phyloP scores from a whole-genome alignment of 2,113 vertebrate genomes.

The Romanogobio albipinnatus region DNA sequence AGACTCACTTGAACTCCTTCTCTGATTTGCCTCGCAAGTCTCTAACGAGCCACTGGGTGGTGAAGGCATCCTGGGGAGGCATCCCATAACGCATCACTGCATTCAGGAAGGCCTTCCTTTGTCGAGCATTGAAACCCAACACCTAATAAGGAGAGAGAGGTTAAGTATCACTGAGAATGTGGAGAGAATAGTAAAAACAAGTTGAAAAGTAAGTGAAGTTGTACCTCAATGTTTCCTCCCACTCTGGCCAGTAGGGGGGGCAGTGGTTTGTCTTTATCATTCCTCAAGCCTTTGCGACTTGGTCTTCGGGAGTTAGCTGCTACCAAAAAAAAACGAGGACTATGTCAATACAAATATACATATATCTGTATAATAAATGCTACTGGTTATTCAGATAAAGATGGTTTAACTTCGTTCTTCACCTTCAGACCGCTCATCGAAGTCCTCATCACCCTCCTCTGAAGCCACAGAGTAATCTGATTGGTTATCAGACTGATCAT shows the following conservation, averaged over 20 bases:
- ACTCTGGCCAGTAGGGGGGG: constrained; percentile 94
- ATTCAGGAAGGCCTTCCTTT: constrained; percentile 97
- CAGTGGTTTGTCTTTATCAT: constrained; percentile 96
- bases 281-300: constrained; percentile 92
- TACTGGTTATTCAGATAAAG: neutral
- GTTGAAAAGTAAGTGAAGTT: neutral
- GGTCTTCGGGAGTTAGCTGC: constrained; percentile 88
- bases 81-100: constrained; percentile 99
- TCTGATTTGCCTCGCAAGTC: constrained; percentile 96
- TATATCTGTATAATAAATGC: neutral
- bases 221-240: constrained; percentile 97
- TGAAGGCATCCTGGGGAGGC: constrained; percentile 98
- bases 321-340: constrained; percentile 6
- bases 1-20: constrained; percentile 96
- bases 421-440: constrained; percentile 96
- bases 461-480: constrained; percentile 98
- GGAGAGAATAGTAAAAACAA: neutral
- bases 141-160: constrained; percentile 73
- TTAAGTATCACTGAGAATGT: neutral
- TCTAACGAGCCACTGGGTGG: constrained; percentile 96
- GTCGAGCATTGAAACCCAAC: constrained; percentile 94
- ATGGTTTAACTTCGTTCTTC: constrained; percentile 30
- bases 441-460: constrained; percentile 97
- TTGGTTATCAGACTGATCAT: constrained; percentile 98
- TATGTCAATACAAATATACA: constrained; percentile 23